These are phyloP conservation scores for Hipparchia sbordonii DNA, from an alignment of 2,888 invertebrate species.

Conservation along the genomic window DNA sequence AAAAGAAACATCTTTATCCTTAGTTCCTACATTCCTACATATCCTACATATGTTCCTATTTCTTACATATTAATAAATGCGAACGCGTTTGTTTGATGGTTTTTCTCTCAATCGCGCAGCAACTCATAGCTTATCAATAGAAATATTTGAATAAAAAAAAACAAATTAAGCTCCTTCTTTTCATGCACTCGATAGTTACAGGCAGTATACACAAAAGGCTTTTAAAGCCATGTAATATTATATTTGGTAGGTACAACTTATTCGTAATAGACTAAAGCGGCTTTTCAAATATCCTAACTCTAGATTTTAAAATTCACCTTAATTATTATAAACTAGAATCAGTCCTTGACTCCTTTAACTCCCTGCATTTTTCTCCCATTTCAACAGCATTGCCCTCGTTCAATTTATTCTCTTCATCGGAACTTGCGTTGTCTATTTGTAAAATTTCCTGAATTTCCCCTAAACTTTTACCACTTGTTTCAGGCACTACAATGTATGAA, in stretches of 20 bases:
- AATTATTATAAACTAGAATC: conserved; percentile 12
- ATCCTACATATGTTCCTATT: no score
- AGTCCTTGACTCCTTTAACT: conserved; percentile 24
- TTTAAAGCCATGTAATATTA: conserved; percentile 1
- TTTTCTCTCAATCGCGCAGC: no score
- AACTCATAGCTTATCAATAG: no score
- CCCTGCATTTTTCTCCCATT: conserved; percentile 21
- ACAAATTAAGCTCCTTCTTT: no score
- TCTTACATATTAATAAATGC: no score
- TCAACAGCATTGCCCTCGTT: conserved; percentile 19
- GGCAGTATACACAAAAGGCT: background rate
- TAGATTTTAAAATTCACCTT: background rate
- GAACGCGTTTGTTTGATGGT: no score
- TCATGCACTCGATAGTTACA: no score
- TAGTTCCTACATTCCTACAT: no score
- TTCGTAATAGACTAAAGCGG: background rate
- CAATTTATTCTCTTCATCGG: conserved; percentile 38
- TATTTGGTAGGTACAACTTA: background rate
- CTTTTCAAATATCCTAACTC: background rate
- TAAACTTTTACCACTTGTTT: conserved; percentile 82
- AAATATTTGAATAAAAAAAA: no score
- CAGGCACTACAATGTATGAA: conserved; percentile 76
- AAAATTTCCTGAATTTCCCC: conserved; percentile 80
- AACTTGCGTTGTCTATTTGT: conserved; percentile 60
- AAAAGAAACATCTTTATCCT: no score